Evolutionary conservation across 2,113 vertebrate genomes (phyloP).

Genomic region (Psettodes erumei): DNA sequence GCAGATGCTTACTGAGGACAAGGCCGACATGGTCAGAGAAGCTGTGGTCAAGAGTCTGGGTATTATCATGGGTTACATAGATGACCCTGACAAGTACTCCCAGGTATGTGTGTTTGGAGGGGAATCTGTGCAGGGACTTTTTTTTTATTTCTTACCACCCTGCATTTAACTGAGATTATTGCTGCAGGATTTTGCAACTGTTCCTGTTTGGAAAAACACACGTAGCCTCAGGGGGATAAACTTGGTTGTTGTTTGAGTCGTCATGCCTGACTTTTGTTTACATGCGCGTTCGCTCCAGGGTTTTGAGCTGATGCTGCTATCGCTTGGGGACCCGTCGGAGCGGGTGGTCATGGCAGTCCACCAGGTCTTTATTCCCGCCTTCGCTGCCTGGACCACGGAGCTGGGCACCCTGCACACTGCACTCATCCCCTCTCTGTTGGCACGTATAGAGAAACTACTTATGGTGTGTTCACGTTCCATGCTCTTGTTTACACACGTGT

Average conservation of each 20-base stretch:
- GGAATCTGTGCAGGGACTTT: not conserved
- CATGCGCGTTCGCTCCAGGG: conserved; percentile 84
- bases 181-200: not conserved
- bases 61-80: conserved; percentile 98
- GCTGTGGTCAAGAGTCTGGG: conserved; percentile 98
- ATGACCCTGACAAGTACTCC: conserved; percentile 97
- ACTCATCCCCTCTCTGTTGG: conserved; percentile 94
- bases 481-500: not conserved
- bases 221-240: too few species aligned
- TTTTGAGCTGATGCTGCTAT: conserved; percentile 95
- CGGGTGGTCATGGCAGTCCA: conserved; percentile 95
- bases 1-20: conserved; percentile 98
- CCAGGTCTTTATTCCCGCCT: conserved; percentile 98
- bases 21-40: conserved; percentile 97
- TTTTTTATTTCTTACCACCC: not conserved
- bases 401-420: conserved; percentile 91
- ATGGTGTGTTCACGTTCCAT: conserved; percentile 71
- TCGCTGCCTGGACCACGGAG: conserved; percentile 97
- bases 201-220: too few species aligned
- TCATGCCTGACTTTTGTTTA: conserved; percentile 42
- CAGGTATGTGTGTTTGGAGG: conserved; percentile 84
- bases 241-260: too few species aligned
- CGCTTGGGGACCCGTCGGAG: conserved; percentile 95
- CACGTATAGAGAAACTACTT: conserved; percentile 95
- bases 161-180: not conserved